These are phyloP conservation scores for Napeogenes sylphis DNA, from an alignment of 2,888 invertebrate genomes.

Conservation along the genomic window DNA sequence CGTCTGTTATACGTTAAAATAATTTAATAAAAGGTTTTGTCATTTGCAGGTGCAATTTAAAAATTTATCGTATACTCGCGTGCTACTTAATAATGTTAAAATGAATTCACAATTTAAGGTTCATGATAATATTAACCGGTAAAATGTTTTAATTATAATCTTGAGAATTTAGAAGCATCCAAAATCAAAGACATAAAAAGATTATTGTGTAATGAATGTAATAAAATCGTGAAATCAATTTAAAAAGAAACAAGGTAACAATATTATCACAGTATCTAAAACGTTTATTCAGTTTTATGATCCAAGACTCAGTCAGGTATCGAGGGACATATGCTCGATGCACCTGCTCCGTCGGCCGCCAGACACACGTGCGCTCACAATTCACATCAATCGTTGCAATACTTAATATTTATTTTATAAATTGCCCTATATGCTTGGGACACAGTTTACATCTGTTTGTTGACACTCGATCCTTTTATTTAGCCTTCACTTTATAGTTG, in stretches of 20 bases:
- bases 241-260: background rate
- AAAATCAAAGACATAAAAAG: too few relatives aligned
- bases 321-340: conserved; percentile 22
- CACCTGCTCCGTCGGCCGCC: conserved; percentile 30
- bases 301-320: conserved; percentile 23
- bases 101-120: too few relatives aligned
- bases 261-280: background rate
- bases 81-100: too few relatives aligned
- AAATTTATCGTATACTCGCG: too few relatives aligned
- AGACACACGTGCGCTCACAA: conserved; percentile 26
- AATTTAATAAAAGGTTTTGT: too few relatives aligned
- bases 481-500: too few relatives aligned
- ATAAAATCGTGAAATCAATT: too few relatives aligned
- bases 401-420: conserved; percentile 25
- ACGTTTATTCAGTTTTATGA: background rate
- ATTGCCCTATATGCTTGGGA: conserved; percentile 18
- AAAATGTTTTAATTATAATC: too few relatives aligned
- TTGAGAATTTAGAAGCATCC: too few relatives aligned
- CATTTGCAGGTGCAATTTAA: too few relatives aligned
- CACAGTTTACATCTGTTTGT: background rate
- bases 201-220: too few relatives aligned
- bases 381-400: conserved; percentile 24
- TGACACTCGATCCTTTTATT: background rate
- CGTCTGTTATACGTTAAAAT: conserved; percentile 1
- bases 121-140: too few relatives aligned